A percentile compares a stretch with the other conserved stretches of the same genome.
Evolutionary conservation across 1,140 invertebrate genomes (phyloP).

Genomic region (Amyelois transitella): DNA sequence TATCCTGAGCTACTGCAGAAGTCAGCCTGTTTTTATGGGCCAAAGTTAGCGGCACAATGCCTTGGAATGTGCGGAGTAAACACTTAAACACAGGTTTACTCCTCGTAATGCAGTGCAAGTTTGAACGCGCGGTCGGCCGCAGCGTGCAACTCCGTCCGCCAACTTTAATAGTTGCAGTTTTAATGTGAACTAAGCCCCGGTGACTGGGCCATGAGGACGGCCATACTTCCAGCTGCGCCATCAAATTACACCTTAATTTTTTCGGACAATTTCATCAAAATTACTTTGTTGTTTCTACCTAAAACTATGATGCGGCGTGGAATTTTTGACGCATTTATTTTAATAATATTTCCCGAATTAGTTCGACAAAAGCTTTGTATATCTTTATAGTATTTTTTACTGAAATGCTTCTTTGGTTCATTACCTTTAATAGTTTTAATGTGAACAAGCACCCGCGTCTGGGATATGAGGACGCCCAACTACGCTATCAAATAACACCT

Average conservation of each 20-base stretch:
- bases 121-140: slow-evolving; percentile 35
- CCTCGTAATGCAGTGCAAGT: slow-evolving; percentile 52
- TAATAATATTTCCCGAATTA: not conserved
- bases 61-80: slow-evolving; percentile 63
- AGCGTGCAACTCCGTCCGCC: slow-evolving; percentile 26
- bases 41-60: slow-evolving; percentile 43
- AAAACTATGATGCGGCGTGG: not conserved
- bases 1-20: slow-evolving; percentile 12
- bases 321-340: not conserved
- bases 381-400: not conserved
- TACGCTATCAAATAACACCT: too few relatives aligned
- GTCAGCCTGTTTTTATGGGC: slow-evolving; percentile 55
- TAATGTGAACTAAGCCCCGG: slow-evolving; percentile 40
- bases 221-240: not conserved
- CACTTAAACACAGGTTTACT: slow-evolving; percentile 62
- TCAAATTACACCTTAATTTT: slow-evolving; percentile 4
- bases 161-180: slow-evolving; percentile 56
- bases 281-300: not conserved
- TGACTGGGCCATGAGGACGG: slow-evolving; percentile 7
- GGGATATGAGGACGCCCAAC: too few relatives aligned
- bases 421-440: too few relatives aligned
- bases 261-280: not conserved
- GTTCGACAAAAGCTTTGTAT: not conserved
- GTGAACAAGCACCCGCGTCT: too few relatives aligned
- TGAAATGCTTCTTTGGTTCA: too few relatives aligned